A percentile compares a stretch with the other conserved stretches of the same genome.
These are phyloP conservation scores for Trigoniulus corallinus DNA, from an alignment of 1,140 invertebrate species.

Conservation along the genomic window DNA sequence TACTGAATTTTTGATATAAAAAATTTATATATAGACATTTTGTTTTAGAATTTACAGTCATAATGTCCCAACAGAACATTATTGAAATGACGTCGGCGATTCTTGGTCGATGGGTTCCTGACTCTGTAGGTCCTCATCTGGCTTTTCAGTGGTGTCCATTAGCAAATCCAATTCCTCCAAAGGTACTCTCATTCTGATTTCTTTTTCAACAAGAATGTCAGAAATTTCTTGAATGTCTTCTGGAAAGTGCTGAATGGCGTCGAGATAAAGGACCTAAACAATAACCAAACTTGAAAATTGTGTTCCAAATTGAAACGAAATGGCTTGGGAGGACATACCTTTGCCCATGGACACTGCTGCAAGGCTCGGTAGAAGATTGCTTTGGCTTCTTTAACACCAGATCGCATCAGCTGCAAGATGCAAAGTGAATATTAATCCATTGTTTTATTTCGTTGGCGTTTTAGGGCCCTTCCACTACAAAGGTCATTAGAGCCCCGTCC, in stretches of 20 bases:
- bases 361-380: conserved; percentile 28
- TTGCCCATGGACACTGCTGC: conserved; percentile 29
- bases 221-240: conserved; percentile 23
- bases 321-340: conserved; percentile 18
- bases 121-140: too few relatives aligned
- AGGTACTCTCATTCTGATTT: conserved; percentile 26
- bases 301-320: background rate
- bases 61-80: too few relatives aligned
- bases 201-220: conserved; percentile 30
- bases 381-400: conserved; percentile 18
- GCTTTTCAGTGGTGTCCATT: conserved; percentile 8
- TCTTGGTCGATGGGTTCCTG: too few relatives aligned
- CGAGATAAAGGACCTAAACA: conserved; percentile 24
- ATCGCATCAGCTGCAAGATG: conserved; percentile 17
- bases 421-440: background rate
- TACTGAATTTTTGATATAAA: too few relatives aligned
- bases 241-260: conserved; percentile 23
- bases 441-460: too few relatives aligned
- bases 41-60: too few relatives aligned
- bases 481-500: too few relatives aligned
- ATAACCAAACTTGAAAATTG: conserved; percentile 4
- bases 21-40: too few relatives aligned
- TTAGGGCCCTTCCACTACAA: too few relatives aligned
- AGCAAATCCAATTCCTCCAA: conserved; percentile 31
- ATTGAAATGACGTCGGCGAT: too few relatives aligned